Evolutionary conservation across 2,888 invertebrate genomes (phyloP).

Genomic region (Latrodectus elegans): DNA sequence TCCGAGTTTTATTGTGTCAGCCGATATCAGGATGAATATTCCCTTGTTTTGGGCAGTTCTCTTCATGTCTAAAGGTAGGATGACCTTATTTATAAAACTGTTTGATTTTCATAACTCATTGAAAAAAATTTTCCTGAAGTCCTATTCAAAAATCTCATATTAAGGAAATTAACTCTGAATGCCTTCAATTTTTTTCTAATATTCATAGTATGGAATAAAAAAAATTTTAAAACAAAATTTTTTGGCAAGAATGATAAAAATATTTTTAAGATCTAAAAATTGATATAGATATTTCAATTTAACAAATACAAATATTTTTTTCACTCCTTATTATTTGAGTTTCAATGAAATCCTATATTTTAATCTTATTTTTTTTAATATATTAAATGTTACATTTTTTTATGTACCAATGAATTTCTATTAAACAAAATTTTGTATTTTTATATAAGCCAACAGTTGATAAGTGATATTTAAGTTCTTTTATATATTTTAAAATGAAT

Average conservation of each 20-base stretch:
- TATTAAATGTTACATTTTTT: too few relatives aligned
- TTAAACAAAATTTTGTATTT: too few relatives aligned
- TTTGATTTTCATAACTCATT: background rate
- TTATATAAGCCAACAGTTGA: too few relatives aligned
- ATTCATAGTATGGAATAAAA: background rate
- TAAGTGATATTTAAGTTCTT: too few relatives aligned
- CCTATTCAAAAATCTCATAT: background rate
- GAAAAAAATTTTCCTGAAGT: background rate
- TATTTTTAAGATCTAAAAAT: too few relatives aligned
- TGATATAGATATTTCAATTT: too few relatives aligned
- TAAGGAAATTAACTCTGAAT: background rate
- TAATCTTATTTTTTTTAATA: too few relatives aligned
- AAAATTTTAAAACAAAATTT: background rate
- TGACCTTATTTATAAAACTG: background rate
- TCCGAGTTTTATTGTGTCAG: constrained; percentile 23
- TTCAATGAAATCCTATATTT: too few relatives aligned
- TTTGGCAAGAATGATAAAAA: background rate
- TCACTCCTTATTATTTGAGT: too few relatives aligned
- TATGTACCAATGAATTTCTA: too few relatives aligned
- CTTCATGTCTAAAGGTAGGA: constrained; percentile 27
- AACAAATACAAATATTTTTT: too few relatives aligned
- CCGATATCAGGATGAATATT: constrained; percentile 25
- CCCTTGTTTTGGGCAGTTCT: constrained; percentile 17
- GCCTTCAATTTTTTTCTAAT: constrained; percentile 11
- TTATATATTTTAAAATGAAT: too few relatives aligned